Conservation (phyloP, 2,797 vertebrate genomes). For the Pyrrhura leucotis region DNA sequence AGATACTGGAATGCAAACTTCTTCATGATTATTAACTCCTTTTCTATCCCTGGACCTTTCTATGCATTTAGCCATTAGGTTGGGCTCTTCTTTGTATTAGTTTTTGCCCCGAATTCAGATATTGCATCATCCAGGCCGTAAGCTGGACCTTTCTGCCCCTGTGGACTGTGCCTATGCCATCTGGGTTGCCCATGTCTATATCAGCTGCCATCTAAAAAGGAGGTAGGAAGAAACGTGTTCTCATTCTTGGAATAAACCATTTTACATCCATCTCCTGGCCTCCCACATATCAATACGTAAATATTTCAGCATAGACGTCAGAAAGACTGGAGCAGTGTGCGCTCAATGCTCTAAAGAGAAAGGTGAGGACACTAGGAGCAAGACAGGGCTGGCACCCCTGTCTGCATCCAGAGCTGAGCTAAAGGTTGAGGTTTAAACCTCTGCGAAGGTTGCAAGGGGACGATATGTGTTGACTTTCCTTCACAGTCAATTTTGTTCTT, state of each 20-base stretch:
- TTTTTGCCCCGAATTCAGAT: not conserved
- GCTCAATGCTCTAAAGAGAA: not conserved
- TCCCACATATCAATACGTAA: rapidly evolving
- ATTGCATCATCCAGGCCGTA: rapidly evolving
- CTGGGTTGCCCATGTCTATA: not conserved
- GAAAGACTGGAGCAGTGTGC: not conserved
- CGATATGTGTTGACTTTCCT: rapidly evolving
- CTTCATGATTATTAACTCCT: not conserved
- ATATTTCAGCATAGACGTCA: not conserved
- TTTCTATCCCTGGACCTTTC: not conserved
- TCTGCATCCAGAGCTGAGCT: not conserved
- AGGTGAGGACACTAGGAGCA: not conserved
- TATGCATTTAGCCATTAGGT: not conserved
- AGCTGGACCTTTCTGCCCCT: too few species aligned
- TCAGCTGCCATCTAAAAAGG: not conserved
- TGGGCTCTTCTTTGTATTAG: not conserved
- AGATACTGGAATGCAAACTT: not conserved
- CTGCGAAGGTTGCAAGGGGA: not conserved
- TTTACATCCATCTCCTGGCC: not conserved
- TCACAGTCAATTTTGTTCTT: not conserved
- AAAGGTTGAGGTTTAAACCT: not conserved
- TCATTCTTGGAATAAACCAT: rapidly evolving
- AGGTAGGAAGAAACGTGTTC: not conserved
- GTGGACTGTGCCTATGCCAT: rapidly evolving
- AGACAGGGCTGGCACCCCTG: too few species aligned